Evolutionary conservation across 2,797 vertebrate species (phyloP).

Genomic region (Podarcis lilfordi): DNA sequence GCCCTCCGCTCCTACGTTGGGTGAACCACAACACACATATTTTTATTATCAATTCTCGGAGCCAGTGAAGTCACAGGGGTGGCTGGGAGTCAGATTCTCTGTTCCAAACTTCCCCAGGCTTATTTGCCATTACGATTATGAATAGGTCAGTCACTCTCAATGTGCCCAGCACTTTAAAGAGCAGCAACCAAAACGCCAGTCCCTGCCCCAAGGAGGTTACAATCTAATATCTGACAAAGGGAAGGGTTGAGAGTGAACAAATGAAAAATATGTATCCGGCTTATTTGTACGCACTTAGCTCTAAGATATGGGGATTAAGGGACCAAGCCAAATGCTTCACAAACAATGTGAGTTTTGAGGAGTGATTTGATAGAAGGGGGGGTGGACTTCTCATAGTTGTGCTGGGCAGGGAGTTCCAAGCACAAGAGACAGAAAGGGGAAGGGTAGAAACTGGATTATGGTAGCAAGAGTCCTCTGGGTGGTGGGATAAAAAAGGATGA

Average conservation of each 20-base stretch:
- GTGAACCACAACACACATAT: background rate
- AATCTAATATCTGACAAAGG: background rate
- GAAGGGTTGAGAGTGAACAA: background rate
- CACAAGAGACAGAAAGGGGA: background rate
- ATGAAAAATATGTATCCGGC: background rate
- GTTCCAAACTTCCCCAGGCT: background rate
- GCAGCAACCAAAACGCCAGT: background rate
- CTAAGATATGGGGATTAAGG: background rate
- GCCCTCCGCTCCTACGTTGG: background rate
- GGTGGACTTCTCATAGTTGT: background rate
- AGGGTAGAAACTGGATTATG: background rate
- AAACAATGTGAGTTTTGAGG: background rate
- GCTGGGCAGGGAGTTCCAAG: background rate
- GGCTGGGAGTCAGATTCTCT: background rate
- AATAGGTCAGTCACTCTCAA: background rate
- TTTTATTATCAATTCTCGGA: background rate
- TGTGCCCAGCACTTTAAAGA: background rate
- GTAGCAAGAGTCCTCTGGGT: background rate
- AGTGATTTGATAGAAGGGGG: background rate
- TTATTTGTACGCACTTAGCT: background rate
- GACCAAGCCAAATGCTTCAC: background rate
- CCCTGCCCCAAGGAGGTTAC: background rate
- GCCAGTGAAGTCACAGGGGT: background rate
- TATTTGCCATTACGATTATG: background rate
- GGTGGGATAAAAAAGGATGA: background rate